Evolutionary conservation across 30 jellyfish, hydroid and myxozoan species (phyloP).

Genomic region (Turritopsis rubra): DNA sequence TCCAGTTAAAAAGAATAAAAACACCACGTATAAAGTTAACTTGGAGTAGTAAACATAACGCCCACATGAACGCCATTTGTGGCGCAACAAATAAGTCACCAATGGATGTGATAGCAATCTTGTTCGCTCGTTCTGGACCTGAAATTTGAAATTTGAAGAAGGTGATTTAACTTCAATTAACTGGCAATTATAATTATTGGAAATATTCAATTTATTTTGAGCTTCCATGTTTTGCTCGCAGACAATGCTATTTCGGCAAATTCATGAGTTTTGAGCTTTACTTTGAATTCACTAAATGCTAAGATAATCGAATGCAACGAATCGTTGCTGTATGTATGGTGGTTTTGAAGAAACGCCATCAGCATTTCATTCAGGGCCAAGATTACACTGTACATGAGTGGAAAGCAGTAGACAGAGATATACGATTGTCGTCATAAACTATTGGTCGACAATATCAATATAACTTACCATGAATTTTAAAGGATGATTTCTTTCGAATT

Average conservation of each 20-base stretch:
- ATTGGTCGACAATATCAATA: not conserved
- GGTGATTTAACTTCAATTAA: no score
- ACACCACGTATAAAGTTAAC: constrained; percentile 59
- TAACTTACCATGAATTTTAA: constrained; percentile 77
- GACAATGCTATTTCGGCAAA: no score
- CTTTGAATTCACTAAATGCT: no score
- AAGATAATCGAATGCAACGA: no score
- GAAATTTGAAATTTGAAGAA: not conserved
- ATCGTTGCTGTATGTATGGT: no score
- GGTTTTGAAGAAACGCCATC: no score
- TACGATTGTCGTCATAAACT: not conserved
- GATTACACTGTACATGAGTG: not conserved
- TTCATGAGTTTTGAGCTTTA: no score
- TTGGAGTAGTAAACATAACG: constrained; percentile 92
- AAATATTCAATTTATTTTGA: no score
- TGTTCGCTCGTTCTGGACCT: constrained; percentile 93
- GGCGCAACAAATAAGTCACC: constrained; percentile 85
- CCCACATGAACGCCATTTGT: constrained; percentile 94
- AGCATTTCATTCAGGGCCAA: not conserved
- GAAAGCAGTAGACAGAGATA: not conserved
- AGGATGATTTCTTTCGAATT: constrained; percentile 82
- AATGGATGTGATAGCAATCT: constrained; percentile 91
- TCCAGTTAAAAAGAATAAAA: constrained; percentile 84
- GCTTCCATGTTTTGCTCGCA: no score
- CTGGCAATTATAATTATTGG: no score